phyloP scores from a whole-genome alignment of 2,113 vertebrate species.

The Gambusia holbrooki region DNA sequence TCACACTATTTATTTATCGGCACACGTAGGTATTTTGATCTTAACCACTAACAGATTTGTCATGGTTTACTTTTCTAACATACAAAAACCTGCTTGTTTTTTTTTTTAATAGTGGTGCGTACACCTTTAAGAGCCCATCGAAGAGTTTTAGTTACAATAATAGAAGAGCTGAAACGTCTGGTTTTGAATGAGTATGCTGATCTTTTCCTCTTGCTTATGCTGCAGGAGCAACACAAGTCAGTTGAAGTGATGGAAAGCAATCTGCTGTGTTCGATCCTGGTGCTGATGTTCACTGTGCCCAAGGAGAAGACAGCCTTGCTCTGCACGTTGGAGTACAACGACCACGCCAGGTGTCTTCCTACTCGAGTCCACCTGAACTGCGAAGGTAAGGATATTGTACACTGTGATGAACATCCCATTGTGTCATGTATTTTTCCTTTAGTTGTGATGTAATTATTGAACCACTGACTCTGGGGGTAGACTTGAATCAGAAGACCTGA shows the following conservation, averaged over 20 bases:
- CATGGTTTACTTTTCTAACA: too few species aligned
- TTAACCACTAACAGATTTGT: neutral
- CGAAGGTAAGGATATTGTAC: constrained; percentile 60
- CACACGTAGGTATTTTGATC: neutral
- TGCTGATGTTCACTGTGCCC: constrained; percentile 64
- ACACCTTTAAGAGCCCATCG: too few species aligned
- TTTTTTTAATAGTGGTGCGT: too few species aligned
- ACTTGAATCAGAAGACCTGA: too few species aligned
- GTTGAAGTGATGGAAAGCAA: constrained; percentile 81
- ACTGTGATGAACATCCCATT: neutral
- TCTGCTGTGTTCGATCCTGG: constrained; percentile 70
- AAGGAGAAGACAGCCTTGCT: constrained; percentile 47
- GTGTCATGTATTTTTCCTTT: too few species aligned
- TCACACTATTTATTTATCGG: neutral
- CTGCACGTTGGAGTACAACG: constrained; percentile 72
- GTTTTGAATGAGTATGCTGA: neutral
- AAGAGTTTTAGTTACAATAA: too few species aligned
- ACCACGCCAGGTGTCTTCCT: constrained; percentile 72
- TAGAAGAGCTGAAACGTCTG: too few species aligned
- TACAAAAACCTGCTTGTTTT: too few species aligned
- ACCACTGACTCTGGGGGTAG: too few species aligned
- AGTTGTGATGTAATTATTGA: too few species aligned
- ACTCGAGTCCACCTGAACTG: constrained; percentile 67
- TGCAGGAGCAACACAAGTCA: constrained; percentile 68
- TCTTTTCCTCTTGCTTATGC: neutral